A percentile compares a stretch with the other conserved stretches of the same genome.
These are phyloP conservation scores for Cyanistes caeruleus DNA, from an alignment of 2,113 vertebrate species.

Conservation along the genomic window DNA sequence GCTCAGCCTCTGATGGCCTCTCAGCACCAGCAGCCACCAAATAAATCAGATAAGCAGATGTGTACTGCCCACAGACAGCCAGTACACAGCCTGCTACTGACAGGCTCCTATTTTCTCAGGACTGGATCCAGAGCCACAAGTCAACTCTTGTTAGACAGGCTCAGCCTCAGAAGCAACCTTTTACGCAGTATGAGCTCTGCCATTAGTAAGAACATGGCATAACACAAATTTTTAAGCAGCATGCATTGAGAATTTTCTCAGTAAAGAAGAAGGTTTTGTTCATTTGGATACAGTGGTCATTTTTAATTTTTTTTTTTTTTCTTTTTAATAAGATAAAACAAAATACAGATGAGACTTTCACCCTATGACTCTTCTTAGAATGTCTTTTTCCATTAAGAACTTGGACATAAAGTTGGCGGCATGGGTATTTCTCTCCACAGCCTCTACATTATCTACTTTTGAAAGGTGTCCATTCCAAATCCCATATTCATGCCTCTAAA, in stretches of 20 bases:
- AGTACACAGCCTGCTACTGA: not conserved
- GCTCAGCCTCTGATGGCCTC: accelerated
- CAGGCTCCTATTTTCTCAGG: not conserved
- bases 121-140: not conserved
- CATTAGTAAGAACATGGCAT: not conserved
- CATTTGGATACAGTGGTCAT: not conserved
- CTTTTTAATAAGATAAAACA: not conserved
- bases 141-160: not conserved
- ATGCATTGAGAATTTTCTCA: not conserved
- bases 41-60: too few relatives aligned
- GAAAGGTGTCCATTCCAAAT: not conserved
- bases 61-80: not conserved
- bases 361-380: not conserved
- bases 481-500: not conserved
- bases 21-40: not conserved
- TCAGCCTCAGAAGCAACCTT: not conserved
- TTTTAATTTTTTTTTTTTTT: not conserved
- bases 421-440: not conserved
- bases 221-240: not conserved
- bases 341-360: not conserved
- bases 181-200: accelerated
- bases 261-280: not conserved
- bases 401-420: not conserved
- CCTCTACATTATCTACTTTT: not conserved
- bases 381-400: not conserved